Evolutionary conservation across 64 coral and sea anemone genomes (phyloP).

Genomic region (Stylophora pistillata): DNA sequence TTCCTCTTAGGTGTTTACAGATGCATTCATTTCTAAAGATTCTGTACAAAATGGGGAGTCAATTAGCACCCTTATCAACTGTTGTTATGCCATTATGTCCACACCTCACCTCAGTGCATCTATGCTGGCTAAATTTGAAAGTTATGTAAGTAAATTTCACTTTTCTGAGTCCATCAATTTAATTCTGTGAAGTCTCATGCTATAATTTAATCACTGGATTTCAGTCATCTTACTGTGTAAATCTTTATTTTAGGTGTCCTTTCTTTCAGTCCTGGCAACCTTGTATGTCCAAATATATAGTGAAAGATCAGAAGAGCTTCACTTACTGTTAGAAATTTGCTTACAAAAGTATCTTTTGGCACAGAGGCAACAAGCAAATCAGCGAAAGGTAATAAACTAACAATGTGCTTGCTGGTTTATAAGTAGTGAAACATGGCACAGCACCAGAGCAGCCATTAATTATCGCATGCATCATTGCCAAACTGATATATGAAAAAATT

Average conservation of each 20-base stretch:
- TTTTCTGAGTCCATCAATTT: background rate
- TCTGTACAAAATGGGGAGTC: background rate
- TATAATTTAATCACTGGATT: too few relatives aligned
- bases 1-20: constrained; percentile 27
- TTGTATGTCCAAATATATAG: background rate
- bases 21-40: constrained; percentile 3
- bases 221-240: background rate
- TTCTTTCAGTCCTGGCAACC: constrained; percentile 34
- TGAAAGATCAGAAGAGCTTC: constrained; percentile 21
- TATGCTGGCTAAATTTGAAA: constrained; percentile 74
- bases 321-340: constrained; percentile 45
- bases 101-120: constrained; percentile 36
- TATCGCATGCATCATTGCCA: too few relatives aligned
- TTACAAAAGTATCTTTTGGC: constrained; percentile 38
- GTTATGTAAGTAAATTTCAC: constrained; percentile 68
- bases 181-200: background rate
- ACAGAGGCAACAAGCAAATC: constrained; percentile 74
- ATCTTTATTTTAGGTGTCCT: constrained; percentile 17
- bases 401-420: background rate
- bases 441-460: too few relatives aligned
- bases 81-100: constrained; percentile 65
- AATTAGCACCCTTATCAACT: background rate
- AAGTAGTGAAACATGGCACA: background rate
- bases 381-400: constrained; percentile 55
- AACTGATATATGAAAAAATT: too few relatives aligned